Conservation (phyloP, 2,113 vertebrate genomes). For the Sapayoa aenigma region DNA sequence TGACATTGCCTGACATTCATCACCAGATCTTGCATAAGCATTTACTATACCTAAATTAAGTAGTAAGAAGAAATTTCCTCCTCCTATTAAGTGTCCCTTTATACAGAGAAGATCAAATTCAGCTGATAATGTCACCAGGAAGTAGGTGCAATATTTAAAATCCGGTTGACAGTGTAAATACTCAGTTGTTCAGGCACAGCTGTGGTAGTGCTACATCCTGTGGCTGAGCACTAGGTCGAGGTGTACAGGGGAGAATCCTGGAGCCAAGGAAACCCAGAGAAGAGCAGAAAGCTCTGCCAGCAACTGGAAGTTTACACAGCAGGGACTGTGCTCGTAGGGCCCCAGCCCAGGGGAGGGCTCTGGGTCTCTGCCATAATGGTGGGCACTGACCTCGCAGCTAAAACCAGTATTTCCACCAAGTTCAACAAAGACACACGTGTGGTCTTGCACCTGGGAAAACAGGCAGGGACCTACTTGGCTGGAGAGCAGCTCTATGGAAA, state of each 20-base stretch:
- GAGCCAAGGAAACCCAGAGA: neutral
- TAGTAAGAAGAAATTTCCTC: neutral
- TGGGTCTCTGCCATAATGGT: neutral
- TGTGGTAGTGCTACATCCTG: neutral
- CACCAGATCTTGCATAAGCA: neutral
- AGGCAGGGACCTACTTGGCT: neutral
- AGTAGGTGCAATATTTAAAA: neutral
- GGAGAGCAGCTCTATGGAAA: neutral
- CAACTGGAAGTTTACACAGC: neutral
- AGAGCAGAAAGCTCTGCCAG: neutral
- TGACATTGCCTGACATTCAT: neutral
- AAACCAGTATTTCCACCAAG: neutral
- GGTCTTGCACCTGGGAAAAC: neutral
- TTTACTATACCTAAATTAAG: neutral
- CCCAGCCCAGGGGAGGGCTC: neutral
- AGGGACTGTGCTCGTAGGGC: neutral
- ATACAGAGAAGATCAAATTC: neutral
- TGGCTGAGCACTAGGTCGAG: neutral
- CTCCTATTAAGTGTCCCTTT: neutral
- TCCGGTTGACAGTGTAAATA: neutral
- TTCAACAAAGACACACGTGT: too few species aligned
- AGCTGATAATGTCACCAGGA: slow-evolving; percentile 6
- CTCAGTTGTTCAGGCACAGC: neutral
- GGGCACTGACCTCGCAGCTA: neutral
- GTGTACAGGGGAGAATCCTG: neutral